Percentiles rank a stretch among this genome's conserved stretches.
phyloP scores from a whole-genome alignment of 2,888 invertebrate genomes.

The Lathronympha strigana region DNA sequence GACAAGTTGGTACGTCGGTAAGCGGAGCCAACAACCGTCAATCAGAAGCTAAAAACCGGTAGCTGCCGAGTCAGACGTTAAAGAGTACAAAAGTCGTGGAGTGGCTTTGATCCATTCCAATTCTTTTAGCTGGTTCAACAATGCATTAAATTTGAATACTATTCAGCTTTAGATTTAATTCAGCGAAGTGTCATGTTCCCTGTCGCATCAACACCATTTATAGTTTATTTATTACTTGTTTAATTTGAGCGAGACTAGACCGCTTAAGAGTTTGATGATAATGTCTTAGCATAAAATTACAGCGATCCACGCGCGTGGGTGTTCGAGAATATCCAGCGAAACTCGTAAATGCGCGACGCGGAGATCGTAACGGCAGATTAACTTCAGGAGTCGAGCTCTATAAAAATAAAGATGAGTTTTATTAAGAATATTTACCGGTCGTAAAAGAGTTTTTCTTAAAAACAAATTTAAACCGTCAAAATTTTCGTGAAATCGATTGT shows the following conservation, averaged over 20 bases:
- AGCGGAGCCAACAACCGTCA: conserved; percentile 83
- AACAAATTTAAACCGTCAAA: conserved; percentile 24
- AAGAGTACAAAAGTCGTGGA: conserved; percentile 77
- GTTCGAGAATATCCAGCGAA: conserved; percentile 13
- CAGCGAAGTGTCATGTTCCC: conserved; percentile 31
- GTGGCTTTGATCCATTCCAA: conserved; percentile 52
- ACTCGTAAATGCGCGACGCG: conserved; percentile 19
- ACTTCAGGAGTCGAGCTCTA: conserved; percentile 19
- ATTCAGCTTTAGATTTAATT: conserved; percentile 32
- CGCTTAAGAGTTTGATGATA: conserved; percentile 31
- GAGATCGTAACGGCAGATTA: conserved; percentile 26
- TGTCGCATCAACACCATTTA: conserved; percentile 36
- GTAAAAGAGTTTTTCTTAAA: not conserved
- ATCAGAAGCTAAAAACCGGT: conserved; percentile 83
- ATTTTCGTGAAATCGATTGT: conserved; percentile 33
- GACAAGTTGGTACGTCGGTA: conserved; percentile 61
- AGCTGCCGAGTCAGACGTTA: conserved; percentile 77
- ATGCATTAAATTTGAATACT: conserved; percentile 34
- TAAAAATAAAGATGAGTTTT: conserved; percentile 26
- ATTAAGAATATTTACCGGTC: conserved; percentile 5
- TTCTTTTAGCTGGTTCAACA: conserved; percentile 46
- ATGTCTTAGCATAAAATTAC: conserved; percentile 34
- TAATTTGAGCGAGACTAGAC: conserved; percentile 34
- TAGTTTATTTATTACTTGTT: conserved; percentile 38
- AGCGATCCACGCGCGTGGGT: conserved; percentile 3